These are phyloP conservation scores for Rhabdophis nuchalis DNA, from an alignment of 2,797 vertebrate genomes.

Conservation along the genomic window DNA sequence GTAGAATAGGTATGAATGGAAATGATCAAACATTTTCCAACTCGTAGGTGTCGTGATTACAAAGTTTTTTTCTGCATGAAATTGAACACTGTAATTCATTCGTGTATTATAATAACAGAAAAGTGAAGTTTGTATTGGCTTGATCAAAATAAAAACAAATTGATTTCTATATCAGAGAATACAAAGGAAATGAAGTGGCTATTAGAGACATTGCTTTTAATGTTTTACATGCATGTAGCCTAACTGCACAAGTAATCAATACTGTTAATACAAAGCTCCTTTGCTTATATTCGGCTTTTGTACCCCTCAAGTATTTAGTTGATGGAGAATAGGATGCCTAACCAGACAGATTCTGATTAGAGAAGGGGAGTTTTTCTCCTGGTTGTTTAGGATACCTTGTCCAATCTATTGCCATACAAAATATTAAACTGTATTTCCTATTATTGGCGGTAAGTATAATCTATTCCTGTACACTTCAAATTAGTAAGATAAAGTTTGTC, in stretches of 20 bases:
- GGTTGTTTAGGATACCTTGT: neutral
- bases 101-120: neutral
- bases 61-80: neutral
- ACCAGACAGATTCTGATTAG: neutral
- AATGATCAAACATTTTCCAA: neutral
- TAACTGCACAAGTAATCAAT: neutral
- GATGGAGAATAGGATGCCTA: neutral
- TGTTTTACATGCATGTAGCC: neutral
- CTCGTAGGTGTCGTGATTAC: neutral
- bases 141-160: neutral
- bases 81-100: neutral
- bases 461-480: neutral
- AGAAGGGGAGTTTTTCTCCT: neutral
- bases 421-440: neutral
- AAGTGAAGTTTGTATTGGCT: neutral
- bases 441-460: neutral
- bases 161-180: constrained; percentile 17
- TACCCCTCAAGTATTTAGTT: neutral
- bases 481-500: neutral
- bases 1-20: neutral
- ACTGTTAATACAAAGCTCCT: neutral
- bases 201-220: neutral
- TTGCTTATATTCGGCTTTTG: neutral
- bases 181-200: neutral
- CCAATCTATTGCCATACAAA: neutral